Percentiles rank a stretch among this genome's conserved stretches.
Evolutionary conservation across 2,113 vertebrate genomes (phyloP).

Genomic region (Chlorodrepanis virens): DNA sequence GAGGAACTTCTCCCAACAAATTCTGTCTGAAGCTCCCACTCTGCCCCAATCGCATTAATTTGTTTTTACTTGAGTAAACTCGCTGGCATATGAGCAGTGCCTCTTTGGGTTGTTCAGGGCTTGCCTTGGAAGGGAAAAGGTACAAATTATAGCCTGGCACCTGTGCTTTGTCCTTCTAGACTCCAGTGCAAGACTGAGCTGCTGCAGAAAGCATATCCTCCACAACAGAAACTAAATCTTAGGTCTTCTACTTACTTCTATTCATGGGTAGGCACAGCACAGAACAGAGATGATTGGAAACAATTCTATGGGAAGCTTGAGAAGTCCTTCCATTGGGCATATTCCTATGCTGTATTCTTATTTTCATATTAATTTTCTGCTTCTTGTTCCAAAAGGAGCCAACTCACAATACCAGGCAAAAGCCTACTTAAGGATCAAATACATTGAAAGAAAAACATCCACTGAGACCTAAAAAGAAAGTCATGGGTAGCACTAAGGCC

Average conservation of each 20-base stretch:
- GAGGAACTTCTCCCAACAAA: background rate
- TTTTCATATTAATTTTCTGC: background rate
- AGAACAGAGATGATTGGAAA: background rate
- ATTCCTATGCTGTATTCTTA: background rate
- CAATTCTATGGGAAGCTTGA: background rate
- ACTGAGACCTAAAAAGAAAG: background rate
- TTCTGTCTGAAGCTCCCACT: background rate
- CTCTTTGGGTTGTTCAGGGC: background rate
- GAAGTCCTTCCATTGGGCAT: background rate
- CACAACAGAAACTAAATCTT: background rate
- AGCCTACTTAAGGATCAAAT: background rate
- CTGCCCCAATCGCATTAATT: fast-evolving
- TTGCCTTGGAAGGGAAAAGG: background rate
- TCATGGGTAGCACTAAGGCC: background rate
- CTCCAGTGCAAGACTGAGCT: background rate
- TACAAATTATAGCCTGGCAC: background rate
- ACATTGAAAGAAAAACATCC: background rate
- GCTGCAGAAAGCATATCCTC: background rate
- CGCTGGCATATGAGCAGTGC: fast-evolving
- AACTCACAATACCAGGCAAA: background rate
- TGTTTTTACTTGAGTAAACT: background rate
- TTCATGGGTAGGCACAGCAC: background rate
- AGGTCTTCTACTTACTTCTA: background rate
- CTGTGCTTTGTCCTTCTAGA: background rate
- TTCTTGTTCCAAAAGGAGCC: background rate